Percentiles rank a stretch among this genome's conserved stretches.
These are phyloP conservation scores for Poeciliopsis infans DNA, from an alignment of 2,797 vertebrate genomes.

Conservation along the genomic window DNA sequence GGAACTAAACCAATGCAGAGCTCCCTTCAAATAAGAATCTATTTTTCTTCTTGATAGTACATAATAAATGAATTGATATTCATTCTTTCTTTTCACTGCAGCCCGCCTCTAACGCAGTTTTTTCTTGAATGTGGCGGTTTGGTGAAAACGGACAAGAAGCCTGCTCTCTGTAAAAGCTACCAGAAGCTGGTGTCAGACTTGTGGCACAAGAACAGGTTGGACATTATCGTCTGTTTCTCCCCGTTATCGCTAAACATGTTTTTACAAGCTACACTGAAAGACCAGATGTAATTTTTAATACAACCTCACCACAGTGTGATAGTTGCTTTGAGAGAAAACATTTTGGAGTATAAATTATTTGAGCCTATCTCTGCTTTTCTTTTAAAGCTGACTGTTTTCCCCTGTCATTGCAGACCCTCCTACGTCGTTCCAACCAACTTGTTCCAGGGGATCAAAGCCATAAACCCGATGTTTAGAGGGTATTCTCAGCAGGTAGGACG, in stretches of 20 bases:
- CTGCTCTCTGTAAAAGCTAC: slow-evolving; percentile 97
- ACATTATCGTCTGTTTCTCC: not conserved
- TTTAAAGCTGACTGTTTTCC: slow-evolving; percentile 30
- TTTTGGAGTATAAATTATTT: not conserved
- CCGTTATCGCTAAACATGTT: not conserved
- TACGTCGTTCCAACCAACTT: slow-evolving; percentile 96
- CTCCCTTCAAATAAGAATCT: not conserved
- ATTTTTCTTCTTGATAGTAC: no score
- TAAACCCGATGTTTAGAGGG: slow-evolving; percentile 97
- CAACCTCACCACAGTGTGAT: not conserved
- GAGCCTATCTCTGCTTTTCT: not conserved
- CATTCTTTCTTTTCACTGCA: slow-evolving; percentile 53
- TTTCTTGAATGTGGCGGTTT: slow-evolving; percentile 95
- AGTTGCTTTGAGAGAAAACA: not conserved
- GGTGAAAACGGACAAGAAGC: slow-evolving; percentile 96
- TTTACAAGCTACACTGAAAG: not conserved
- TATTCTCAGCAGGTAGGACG: slow-evolving; percentile 94
- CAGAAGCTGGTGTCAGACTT: slow-evolving; percentile 97
- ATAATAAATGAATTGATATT: not conserved
- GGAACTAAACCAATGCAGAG: not conserved
- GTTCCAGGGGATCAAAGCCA: slow-evolving; percentile 97
- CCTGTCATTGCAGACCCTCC: slow-evolving; percentile 84
- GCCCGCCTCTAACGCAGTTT: slow-evolving; percentile 95
- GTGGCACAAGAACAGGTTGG: slow-evolving; percentile 97
- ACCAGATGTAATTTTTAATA: not conserved